These are phyloP conservation scores for Sarcophaga subvicina DNA, from an alignment of 2,888 invertebrate genomes.

Conservation along the genomic window DNA sequence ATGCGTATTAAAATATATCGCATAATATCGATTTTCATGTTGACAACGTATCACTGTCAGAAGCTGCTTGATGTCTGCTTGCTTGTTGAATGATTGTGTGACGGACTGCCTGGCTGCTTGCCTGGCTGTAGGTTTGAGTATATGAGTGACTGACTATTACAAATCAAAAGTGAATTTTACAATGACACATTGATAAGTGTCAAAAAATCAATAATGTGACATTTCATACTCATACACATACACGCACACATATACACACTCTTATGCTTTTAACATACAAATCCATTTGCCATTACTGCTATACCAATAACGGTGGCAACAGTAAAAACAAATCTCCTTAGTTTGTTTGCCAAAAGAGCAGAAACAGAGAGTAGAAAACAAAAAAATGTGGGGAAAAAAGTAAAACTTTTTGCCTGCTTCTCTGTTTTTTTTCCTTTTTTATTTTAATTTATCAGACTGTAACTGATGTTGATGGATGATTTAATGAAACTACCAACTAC, in stretches of 20 bases:
- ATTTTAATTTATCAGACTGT: constrained; percentile 53
- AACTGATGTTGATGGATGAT: constrained; percentile 67
- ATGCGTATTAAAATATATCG: constrained; percentile 12
- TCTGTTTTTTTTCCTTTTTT: neutral
- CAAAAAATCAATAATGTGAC: constrained; percentile 66
- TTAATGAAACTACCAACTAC: constrained; percentile 61
- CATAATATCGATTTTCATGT: constrained; percentile 49
- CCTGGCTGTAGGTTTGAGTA: too few relatives aligned
- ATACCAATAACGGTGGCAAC: neutral
- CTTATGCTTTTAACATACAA: too few relatives aligned
- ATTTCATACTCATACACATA: neutral
- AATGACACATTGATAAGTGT: constrained; percentile 61
- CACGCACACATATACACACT: neutral
- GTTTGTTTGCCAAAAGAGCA: constrained; percentile 37
- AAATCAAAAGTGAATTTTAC: constrained; percentile 61
- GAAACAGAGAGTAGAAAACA: neutral
- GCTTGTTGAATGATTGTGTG: constrained; percentile 42
- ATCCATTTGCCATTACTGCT: too few relatives aligned
- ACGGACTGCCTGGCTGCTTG: neutral
- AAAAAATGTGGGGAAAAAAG: neutral
- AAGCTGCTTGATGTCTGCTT: constrained; percentile 24
- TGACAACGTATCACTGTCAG: constrained; percentile 54
- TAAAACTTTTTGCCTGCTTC: too few relatives aligned
- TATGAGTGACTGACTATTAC: constrained; percentile 42
- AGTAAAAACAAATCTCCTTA: constrained; percentile 15